Conservation (phyloP, 2,797 vertebrate species). For the Nyctibius grandis region DNA sequence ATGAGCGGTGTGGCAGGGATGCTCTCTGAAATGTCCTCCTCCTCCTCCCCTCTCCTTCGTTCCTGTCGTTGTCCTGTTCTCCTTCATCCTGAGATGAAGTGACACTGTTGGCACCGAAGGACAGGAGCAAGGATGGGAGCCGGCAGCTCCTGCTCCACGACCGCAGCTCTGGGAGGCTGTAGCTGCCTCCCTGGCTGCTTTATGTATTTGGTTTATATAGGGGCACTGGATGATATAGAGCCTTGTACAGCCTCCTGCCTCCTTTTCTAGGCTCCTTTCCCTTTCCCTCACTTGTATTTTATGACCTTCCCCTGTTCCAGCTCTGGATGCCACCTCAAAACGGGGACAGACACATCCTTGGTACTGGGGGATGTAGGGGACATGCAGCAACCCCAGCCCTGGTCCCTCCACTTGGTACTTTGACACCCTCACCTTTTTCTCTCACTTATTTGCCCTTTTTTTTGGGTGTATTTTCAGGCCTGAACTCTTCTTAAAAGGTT, state of each 20-base stretch:
- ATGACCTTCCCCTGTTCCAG: background rate
- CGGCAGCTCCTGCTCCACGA: background rate
- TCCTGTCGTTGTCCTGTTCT: too few relatives aligned
- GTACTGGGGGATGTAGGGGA: background rate
- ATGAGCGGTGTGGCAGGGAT: fast-evolving
- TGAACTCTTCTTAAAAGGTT: background rate
- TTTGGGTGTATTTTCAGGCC: background rate
- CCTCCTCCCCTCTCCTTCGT: background rate
- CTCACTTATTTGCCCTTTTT: background rate
- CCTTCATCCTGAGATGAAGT: background rate
- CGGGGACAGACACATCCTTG: background rate
- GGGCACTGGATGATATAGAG: background rate
- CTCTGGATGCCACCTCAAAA: background rate
- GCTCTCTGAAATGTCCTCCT: background rate
- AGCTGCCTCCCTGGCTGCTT: background rate
- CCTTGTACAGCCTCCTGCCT: background rate
- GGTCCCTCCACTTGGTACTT: background rate
- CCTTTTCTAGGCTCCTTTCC: background rate
- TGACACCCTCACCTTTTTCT: background rate
- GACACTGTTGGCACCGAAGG: background rate
- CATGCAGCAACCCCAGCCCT: fast-evolving
- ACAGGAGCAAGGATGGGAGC: background rate
- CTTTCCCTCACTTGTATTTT: background rate
- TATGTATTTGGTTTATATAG: fast-evolving
- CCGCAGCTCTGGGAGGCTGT: background rate